These are phyloP conservation scores for Coelinius sp. DNA, from an alignment of 2,888 invertebrate species.

Conservation along the genomic window DNA sequence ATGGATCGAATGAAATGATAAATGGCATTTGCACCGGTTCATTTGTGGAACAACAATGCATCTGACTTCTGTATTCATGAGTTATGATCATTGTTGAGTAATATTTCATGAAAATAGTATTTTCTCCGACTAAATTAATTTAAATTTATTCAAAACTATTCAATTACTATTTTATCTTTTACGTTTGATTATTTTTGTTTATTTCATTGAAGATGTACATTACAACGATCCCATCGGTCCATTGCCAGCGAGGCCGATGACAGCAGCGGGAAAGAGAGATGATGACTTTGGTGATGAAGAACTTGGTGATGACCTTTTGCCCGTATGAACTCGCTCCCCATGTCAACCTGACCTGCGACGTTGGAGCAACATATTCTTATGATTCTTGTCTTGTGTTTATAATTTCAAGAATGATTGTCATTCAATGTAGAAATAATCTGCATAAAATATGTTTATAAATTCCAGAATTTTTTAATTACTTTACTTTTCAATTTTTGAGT, in stretches of 20 bases:
- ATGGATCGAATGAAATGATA: slow-evolving; percentile 66
- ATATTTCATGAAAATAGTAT: not conserved
- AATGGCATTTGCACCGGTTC: slow-evolving; percentile 56
- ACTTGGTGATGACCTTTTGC: slow-evolving; percentile 81
- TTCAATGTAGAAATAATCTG: not conserved
- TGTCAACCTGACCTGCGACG: not conserved
- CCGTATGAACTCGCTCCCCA: slow-evolving; percentile 72
- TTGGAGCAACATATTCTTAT: not conserved
- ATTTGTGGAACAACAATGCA: slow-evolving; percentile 53
- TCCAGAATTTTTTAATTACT: too few species aligned
- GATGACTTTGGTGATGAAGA: slow-evolving; percentile 83
- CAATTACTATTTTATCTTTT: too few species aligned
- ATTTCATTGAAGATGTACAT: too few species aligned
- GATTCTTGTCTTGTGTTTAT: not conserved
- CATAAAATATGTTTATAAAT: not conserved
- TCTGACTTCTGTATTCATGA: slow-evolving; percentile 28
- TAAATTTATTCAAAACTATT: too few species aligned
- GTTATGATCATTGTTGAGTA: not conserved
- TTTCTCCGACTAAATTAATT: too few species aligned
- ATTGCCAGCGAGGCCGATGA: slow-evolving; percentile 73
- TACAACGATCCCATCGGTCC: slow-evolving; percentile 76
- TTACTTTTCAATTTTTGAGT: too few species aligned
- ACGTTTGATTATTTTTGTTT: too few species aligned
- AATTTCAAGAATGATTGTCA: not conserved
- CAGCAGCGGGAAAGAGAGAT: slow-evolving; percentile 74